phyloP scores from a whole-genome alignment of 2,113 vertebrate species.

The Synchiropus splendidus region DNA sequence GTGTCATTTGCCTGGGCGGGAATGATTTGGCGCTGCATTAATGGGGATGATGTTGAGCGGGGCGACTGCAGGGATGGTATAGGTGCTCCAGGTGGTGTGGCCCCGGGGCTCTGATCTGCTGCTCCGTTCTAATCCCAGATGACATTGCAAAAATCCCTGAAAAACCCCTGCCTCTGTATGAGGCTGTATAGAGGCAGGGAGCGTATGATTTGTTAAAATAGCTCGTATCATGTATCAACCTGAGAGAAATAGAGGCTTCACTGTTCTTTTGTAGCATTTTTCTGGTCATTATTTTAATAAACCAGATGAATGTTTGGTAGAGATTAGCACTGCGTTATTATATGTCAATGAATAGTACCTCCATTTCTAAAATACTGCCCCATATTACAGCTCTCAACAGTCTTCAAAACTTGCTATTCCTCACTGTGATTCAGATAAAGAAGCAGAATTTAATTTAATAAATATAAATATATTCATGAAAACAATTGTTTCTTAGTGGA shows the following conservation, averaged over 20 bases:
- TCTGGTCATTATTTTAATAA: too few species aligned
- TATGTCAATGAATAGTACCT: too few species aligned
- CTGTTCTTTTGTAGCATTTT: constrained; percentile 20
- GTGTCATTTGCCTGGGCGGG: constrained; percentile 62
- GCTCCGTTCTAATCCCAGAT: constrained; percentile 63
- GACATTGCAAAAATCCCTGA: constrained; percentile 62
- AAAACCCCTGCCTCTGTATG: constrained; percentile 31
- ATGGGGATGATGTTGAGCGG: constrained; percentile 52
- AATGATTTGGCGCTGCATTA: constrained; percentile 59
- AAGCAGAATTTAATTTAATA: too few species aligned
- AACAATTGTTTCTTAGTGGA: too few species aligned
- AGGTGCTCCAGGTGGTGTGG: constrained; percentile 54
- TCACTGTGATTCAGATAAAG: too few species aligned
- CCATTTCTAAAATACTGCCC: too few species aligned
- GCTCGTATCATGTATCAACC: constrained; percentile 54
- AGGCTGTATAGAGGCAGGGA: constrained; percentile 35
- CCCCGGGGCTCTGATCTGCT: constrained; percentile 48
- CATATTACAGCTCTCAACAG: too few species aligned
- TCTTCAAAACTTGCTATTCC: too few species aligned
- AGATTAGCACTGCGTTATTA: too few species aligned
- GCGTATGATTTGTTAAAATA: constrained; percentile 47
- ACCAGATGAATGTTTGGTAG: too few species aligned
- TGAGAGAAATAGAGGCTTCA: constrained; percentile 39
- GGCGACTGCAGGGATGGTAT: constrained; percentile 35
- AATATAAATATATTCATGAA: too few species aligned